Conservation (phyloP, 1,140 invertebrate genomes). For the Drosophila eugracilis region DNA sequence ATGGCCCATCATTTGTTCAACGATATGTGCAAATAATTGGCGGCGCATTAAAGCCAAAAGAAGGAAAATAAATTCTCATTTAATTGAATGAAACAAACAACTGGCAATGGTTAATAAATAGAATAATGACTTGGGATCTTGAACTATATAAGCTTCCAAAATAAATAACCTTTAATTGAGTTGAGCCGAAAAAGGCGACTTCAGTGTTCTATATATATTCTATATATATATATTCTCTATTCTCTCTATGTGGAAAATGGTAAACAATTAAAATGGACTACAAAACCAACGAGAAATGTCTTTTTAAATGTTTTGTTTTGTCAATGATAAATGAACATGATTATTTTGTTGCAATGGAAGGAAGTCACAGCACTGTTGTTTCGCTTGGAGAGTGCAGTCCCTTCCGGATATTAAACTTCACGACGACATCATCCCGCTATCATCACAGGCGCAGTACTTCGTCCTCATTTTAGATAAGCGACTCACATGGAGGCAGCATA, state of each 20-base stretch:
- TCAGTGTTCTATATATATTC: not conserved
- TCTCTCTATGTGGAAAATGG: not conserved
- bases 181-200: not conserved
- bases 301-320: not conserved
- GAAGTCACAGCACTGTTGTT: too few relatives aligned
- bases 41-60: slow-evolving; percentile 72
- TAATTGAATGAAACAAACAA: slow-evolving; percentile 37
- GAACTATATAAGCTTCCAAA: slow-evolving; percentile 14
- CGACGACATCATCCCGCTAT: too few relatives aligned
- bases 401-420: too few relatives aligned
- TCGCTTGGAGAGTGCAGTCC: too few relatives aligned
- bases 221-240: too few relatives aligned
- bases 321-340: not conserved
- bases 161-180: slow-evolving; percentile 17
- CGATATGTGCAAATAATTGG: slow-evolving; percentile 78
- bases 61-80: slow-evolving; percentile 48
- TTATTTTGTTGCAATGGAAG: not conserved
- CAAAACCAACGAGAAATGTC: not conserved
- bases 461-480: too few relatives aligned
- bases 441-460: too few relatives aligned
- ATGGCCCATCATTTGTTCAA: slow-evolving; percentile 77
- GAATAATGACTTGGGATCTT: slow-evolving; percentile 24
- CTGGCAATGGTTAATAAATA: not conserved
- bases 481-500: too few relatives aligned
- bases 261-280: not conserved